Base-by-base conservation (phyloP, 2,113 vertebrate genomes). In the Capreolus pygargus region DNA sequence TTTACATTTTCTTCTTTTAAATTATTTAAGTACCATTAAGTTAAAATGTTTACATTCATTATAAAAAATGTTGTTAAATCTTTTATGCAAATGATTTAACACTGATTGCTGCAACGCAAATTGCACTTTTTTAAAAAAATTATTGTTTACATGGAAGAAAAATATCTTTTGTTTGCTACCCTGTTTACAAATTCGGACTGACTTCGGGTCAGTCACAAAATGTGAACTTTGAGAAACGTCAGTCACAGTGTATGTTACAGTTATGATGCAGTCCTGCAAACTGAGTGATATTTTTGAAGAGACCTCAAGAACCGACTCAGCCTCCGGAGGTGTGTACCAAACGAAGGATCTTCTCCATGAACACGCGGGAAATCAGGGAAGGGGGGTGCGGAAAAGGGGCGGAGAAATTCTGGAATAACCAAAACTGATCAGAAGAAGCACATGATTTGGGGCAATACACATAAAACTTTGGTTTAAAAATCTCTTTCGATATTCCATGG, bases 1-100 rank as follows among this genome's bases (percentile, higher is more conserved):
- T 98, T 99, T 99, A 99, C 98, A 98, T 98, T 98, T 99, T 83
- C 74, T 98, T 99, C 98, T 99, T 98, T 99, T 99, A 99, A 99
- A 99, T 99, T 99, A 99, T 98, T 98, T 99, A 99, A 99, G 99
- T 99, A 99, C 99, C 99, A 98, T 99, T 99, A 99, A 99, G 99
- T 99, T 99, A 98, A 99, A 99, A 98, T 98, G 98, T 99, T 99
- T 99, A 99, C 99, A 99, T 99, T 99, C 98, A 98, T 99, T 99
- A 99, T 98, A 99, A 99, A 99, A 99, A 99, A 98, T 76, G 91
- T 96, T 98, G 98, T 99, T 99, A 99, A 99, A 99, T 99, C 99
- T 98, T 74, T 74, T 99, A 99, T 99, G 98, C 98, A 99, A 98
- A 98, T 99, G 99, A 99, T 99, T 99, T 99, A 99, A 99, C 99